These are phyloP conservation scores for Proales similis DNA, from an alignment of 1,140 invertebrate species.

Conservation along the genomic window DNA sequence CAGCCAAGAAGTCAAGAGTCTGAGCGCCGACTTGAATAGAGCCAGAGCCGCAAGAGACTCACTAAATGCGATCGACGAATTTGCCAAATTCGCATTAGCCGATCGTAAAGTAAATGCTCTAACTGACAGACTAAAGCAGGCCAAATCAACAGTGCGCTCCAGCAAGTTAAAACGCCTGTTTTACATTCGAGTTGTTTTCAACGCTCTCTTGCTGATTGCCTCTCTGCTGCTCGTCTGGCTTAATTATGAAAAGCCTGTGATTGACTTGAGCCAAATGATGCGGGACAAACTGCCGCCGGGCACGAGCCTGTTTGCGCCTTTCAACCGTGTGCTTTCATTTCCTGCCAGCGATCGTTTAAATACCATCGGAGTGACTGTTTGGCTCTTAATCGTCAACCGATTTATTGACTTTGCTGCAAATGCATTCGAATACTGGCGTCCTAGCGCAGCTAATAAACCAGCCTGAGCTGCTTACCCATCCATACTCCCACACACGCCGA, in stretches of 20 bases:
- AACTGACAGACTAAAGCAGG: conserved; percentile 20
- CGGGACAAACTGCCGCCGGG: background rate
- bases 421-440: too few relatives aligned
- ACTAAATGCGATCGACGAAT: conserved; percentile 26
- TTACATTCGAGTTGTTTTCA: conserved; percentile 13
- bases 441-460: too few relatives aligned
- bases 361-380: conserved; percentile 24
- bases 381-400: conserved; percentile 22
- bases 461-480: too few relatives aligned
- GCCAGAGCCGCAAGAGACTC: background rate
- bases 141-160: background rate
- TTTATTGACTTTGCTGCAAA: conserved; percentile 24
- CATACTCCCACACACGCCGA: too few relatives aligned
- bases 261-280: conserved; percentile 17
- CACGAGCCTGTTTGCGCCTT: conserved; percentile 4
- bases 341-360: conserved; percentile 4
- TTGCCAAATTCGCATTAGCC: conserved; percentile 23
- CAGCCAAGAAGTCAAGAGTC: too few relatives aligned
- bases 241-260: conserved; percentile 30
- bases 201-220: background rate
- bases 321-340: conserved; percentile 15
- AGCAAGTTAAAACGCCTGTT: conserved; percentile 25
- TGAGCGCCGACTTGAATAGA: conserved; percentile 2
- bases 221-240: conserved; percentile 19
- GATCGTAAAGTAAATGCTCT: conserved; percentile 34